Percentiles rank a stretch among this genome's conserved stretches.
phyloP scores from a whole-genome alignment of 2,113 vertebrate species.

The Podarcis muralis region DNA sequence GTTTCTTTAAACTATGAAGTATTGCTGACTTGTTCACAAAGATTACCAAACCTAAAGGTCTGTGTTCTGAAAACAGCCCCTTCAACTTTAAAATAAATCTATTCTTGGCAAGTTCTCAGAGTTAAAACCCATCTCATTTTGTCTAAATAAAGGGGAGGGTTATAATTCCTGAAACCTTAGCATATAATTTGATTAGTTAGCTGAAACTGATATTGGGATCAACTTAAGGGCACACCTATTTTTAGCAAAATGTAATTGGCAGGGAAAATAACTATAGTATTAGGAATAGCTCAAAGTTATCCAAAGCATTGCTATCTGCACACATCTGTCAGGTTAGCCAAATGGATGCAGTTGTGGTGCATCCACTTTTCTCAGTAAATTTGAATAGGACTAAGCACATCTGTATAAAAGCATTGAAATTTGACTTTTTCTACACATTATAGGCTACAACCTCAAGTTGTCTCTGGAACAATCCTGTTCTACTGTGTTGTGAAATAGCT shows the following conservation, averaged over 20 bases:
- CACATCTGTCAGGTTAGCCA: slow-evolving; percentile 53
- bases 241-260: slow-evolving; percentile 71
- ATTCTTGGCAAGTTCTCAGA: slow-evolving; percentile 49
- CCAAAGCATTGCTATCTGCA: slow-evolving; percentile 49
- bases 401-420: slow-evolving; percentile 6
- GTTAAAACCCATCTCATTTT: slow-evolving; percentile 55
- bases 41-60: background rate
- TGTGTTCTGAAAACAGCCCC: slow-evolving; percentile 31
- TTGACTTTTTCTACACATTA: slow-evolving; percentile 13
- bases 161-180: slow-evolving; percentile 63
- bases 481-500: background rate
- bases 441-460: slow-evolving; percentile 19
- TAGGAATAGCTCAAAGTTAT: slow-evolving; percentile 60
- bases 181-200: slow-evolving; percentile 71
- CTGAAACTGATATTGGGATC: slow-evolving; percentile 66
- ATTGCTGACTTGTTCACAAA: slow-evolving; percentile 14
- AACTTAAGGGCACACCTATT: slow-evolving; percentile 70
- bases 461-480: slow-evolving; percentile 15
- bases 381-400: slow-evolving; percentile 26
- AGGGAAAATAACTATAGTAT: slow-evolving; percentile 68
- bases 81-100: slow-evolving; percentile 59
- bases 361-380: slow-evolving; percentile 30
- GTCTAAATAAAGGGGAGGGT: slow-evolving; percentile 66
- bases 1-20: background rate
- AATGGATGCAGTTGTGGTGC: slow-evolving; percentile 37